phyloP scores from a whole-genome alignment of 2,888 invertebrate species.

The Anthophora plumipes region DNA sequence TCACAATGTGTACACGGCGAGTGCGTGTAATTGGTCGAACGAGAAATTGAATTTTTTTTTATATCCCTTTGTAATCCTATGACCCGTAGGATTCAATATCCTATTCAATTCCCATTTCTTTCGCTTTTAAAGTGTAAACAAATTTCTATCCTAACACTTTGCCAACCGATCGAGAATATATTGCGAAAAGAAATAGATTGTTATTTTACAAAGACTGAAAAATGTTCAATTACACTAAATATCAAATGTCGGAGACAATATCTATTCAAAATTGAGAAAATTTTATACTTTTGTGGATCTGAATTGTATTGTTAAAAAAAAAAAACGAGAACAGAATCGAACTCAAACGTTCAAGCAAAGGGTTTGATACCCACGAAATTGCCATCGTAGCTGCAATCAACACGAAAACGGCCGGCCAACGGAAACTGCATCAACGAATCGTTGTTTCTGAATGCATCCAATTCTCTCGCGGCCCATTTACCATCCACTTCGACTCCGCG shows the following conservation, averaged over 20 bases:
- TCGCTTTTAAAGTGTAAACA: no score
- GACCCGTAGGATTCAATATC: not conserved
- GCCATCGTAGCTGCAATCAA: conserved; percentile 28
- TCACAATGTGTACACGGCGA: not conserved
- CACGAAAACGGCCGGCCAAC: conserved; percentile 27
- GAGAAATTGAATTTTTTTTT: not conserved
- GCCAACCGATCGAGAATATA: no score
- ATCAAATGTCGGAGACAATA: no score
- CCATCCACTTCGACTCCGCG: conserved; percentile 48
- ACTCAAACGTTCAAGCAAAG: no score
- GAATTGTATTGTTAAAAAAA: no score
- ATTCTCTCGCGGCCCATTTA: conserved; percentile 56
- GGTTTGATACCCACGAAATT: not conserved
- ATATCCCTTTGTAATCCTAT: not conserved
- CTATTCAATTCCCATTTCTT: no score
- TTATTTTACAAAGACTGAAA: not conserved
- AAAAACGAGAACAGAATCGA: no score
- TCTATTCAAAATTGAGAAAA: no score
- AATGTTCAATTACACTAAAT: not conserved
- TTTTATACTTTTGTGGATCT: no score
- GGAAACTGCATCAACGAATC: conserved; percentile 48
- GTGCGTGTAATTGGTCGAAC: not conserved
- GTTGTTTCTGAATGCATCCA: conserved; percentile 54
- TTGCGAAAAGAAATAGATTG: no score
- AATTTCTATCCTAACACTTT: no score